Conservation (phyloP, 2,888 invertebrate genomes). For the Heliconius cydno region DNA sequence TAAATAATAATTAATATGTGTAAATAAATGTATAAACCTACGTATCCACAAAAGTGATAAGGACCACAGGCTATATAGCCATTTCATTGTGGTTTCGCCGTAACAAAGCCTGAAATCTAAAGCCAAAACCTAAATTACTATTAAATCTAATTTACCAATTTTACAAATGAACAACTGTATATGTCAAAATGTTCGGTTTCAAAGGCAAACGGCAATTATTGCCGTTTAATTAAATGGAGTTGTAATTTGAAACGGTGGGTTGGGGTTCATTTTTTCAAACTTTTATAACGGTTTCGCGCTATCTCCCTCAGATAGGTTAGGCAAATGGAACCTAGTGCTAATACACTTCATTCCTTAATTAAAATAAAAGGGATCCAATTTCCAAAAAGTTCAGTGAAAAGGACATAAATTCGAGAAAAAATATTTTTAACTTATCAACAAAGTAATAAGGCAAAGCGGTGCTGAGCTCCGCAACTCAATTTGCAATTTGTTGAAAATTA, state of each 20-base stretch:
- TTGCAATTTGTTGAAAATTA: not conserved
- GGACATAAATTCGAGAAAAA: too few species aligned
- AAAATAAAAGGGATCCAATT: too few species aligned
- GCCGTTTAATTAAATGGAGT: not conserved
- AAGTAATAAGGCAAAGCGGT: not conserved
- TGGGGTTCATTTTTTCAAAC: not conserved
- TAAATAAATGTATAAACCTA: not conserved
- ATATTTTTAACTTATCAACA: too few species aligned
- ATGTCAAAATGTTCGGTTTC: not conserved
- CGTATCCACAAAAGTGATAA: not conserved
- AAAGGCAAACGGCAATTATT: not conserved
- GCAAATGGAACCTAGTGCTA: too few species aligned
- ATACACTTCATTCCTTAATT: too few species aligned
- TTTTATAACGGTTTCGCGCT: too few species aligned
- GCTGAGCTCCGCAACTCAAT: not conserved
- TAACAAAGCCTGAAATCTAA: slow-evolving; percentile 8
- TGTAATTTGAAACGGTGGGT: not conserved
- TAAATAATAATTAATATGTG: not conserved
- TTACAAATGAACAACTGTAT: not conserved
- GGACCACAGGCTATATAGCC: slow-evolving; percentile 1
- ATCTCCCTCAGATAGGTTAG: too few species aligned
- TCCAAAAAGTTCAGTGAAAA: too few species aligned
- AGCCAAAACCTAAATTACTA: slow-evolving; percentile 1
- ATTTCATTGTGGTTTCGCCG: not conserved
- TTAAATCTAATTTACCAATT: slow-evolving; percentile 1